phyloP scores from a whole-genome alignment of 2,888 invertebrate species.

The Stramonita haemastoma region DNA sequence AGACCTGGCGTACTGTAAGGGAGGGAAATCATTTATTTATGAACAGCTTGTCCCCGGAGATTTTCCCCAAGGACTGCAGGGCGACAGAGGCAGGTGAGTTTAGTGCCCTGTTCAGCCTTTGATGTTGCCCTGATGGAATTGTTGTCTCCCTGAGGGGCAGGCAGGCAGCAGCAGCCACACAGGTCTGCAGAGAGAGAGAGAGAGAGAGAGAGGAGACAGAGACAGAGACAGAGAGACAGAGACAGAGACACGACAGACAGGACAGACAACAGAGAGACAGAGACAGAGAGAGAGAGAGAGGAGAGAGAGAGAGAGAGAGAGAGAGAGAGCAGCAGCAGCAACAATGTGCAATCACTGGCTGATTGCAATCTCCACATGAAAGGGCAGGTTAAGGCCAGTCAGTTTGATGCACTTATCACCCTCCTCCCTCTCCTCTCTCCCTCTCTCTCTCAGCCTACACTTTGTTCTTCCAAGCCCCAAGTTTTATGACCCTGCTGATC shows the following conservation, averaged over 20 bases:
- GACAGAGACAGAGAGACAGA: not conserved
- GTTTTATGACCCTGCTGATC: not conserved
- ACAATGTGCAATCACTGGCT: not conserved
- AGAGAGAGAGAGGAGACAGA: not conserved
- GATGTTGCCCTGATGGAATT: conserved; percentile 10
- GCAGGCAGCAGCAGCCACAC: not conserved
- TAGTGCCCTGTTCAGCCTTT: not conserved
- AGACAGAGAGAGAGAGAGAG: not conserved
- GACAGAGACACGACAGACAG: not conserved
- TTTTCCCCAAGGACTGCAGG: not conserved
- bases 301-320: conserved; percentile 1
- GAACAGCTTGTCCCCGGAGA: conserved; percentile 14
- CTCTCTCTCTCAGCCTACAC: not conserved
- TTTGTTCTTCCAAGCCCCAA: not conserved
- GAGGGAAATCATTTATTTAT: conserved; percentile 34
- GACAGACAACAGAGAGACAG: not conserved
- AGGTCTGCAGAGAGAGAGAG: not conserved
- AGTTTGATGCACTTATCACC: not conserved
- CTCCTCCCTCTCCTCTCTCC: not conserved
- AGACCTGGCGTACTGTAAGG: conserved; percentile 1
- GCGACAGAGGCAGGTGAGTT: conserved; percentile 2
- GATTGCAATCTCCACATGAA: conserved; percentile 1
- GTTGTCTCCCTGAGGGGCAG: not conserved
- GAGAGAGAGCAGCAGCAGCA: not conserved
- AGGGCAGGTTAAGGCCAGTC: not conserved